Conservation (phyloP, 2,888 invertebrate genomes). For the Spatulosminthurus flaviceps region DNA sequence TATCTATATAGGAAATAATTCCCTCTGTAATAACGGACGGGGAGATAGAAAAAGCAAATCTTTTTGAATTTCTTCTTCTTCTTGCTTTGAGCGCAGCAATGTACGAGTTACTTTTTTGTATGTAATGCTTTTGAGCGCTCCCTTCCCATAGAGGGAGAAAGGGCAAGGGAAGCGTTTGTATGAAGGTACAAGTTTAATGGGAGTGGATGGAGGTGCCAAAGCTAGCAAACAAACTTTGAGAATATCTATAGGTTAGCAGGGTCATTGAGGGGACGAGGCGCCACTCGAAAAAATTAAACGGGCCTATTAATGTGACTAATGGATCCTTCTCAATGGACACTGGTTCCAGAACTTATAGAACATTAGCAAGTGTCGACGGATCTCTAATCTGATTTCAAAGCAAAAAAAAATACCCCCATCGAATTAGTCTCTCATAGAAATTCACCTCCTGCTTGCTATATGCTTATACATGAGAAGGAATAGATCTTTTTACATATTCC, state of each 20-base stretch:
- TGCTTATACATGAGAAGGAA: no score
- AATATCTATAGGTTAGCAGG: background rate
- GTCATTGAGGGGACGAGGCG: constrained; percentile 11
- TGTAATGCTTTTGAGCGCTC: no score
- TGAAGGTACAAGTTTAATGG: background rate
- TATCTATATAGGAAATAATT: no score
- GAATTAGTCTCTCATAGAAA: no score
- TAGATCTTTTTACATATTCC: no score
- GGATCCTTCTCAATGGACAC: constrained; percentile 46
- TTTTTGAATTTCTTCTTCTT: no score
- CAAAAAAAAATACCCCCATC: constrained; percentile 13
- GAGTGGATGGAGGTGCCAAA: constrained; percentile 28
- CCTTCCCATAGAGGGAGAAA: no score
- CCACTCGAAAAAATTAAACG: constrained; percentile 53
- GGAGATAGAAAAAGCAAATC: no score
- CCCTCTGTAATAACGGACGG: no score
- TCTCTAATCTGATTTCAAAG: constrained; percentile 35
- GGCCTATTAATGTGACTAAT: constrained; percentile 51
- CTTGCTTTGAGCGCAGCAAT: no score
- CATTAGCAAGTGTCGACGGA: background rate
- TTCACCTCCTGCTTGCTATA: no score
- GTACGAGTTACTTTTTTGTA: no score
- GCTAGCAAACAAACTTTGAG: constrained; percentile 12
- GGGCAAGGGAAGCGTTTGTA: background rate
- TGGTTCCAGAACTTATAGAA: constrained; percentile 30